Conservation (phyloP, 37 sponge, comb jelly and placozoan species). For the Aphrocallistes beatrix region DNA sequence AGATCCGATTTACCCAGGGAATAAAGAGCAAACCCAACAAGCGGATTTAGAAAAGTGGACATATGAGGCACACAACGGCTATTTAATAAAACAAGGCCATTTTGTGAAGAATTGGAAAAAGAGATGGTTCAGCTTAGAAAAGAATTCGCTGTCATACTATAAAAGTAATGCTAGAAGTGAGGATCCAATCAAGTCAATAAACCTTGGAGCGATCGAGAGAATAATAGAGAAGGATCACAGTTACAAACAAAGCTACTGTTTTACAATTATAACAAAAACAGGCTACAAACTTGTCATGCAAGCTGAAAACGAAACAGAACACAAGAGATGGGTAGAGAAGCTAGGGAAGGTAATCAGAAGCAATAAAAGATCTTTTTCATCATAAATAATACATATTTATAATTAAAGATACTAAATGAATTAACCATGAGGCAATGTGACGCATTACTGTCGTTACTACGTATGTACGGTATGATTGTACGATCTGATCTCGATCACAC, state of each 20-base stretch:
- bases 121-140: neutral
- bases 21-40: no score
- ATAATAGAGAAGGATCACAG: neutral
- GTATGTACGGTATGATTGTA: no score
- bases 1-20: neutral
- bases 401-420: no score
- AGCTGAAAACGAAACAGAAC: conserved; percentile 16
- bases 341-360: neutral
- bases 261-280: neutral
- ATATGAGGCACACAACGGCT: neutral
- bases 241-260: neutral
- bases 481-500: no score
- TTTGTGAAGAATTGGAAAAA: neutral
- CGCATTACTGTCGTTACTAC: no score
- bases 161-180: neutral
- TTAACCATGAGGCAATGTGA: no score
- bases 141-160: neutral
- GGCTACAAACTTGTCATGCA: neutral
- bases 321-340: neutral
- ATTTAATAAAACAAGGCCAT: neutral
- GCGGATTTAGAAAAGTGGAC: neutral
- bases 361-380: neutral
- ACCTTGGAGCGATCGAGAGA: neutral
- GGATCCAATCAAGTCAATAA: neutral
- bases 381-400: neutral